Conservation (phyloP, 2,797 vertebrate genomes). For the Naso thynnoides region DNA sequence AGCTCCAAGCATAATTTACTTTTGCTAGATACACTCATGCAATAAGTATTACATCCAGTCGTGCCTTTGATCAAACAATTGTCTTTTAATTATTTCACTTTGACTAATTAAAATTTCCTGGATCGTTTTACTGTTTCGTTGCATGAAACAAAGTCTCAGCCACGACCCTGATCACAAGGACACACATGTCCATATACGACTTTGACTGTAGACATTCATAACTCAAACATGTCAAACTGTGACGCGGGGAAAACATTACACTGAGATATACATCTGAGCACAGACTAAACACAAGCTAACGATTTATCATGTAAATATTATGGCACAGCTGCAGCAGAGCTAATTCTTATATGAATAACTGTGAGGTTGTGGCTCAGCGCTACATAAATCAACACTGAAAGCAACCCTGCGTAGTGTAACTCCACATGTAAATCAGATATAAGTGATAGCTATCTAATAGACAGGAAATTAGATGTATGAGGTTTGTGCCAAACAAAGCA, state of each 20-base stretch:
- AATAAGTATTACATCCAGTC: slow-evolving; percentile 21
- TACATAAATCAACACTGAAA: slow-evolving; percentile 61
- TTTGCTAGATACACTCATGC: slow-evolving; percentile 39
- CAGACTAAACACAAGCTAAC: slow-evolving; percentile 75
- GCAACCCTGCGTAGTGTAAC: slow-evolving; percentile 35
- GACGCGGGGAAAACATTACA: slow-evolving; percentile 46
- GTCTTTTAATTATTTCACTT: slow-evolving; percentile 44
- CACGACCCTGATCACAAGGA: slow-evolving; percentile 33
- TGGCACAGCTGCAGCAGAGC: slow-evolving; percentile 48
- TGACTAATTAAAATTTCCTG: slow-evolving; percentile 31
- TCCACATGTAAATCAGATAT: slow-evolving; percentile 54
- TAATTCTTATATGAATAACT: slow-evolving; percentile 48
- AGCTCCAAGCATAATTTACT: slow-evolving; percentile 52
- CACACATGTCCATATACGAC: slow-evolving; percentile 48
- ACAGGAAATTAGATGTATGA: slow-evolving; percentile 64
- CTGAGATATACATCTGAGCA: slow-evolving; percentile 55
- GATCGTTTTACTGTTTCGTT: slow-evolving; percentile 11
- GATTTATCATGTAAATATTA: slow-evolving; percentile 71
- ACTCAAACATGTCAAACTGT: slow-evolving; percentile 37
- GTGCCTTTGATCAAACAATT: slow-evolving; percentile 50
- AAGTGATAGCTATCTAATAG: slow-evolving; percentile 67
- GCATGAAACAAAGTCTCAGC: slow-evolving; percentile 23
- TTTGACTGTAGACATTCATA: slow-evolving; percentile 47
- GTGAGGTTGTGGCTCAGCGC: slow-evolving; percentile 35
- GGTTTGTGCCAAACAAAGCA: slow-evolving; percentile 61